A percentile compares a stretch with the other conserved stretches of the same genome.
These are phyloP conservation scores for Mallotus villosus DNA, from an alignment of 2,797 vertebrate genomes.

Conservation along the genomic window DNA sequence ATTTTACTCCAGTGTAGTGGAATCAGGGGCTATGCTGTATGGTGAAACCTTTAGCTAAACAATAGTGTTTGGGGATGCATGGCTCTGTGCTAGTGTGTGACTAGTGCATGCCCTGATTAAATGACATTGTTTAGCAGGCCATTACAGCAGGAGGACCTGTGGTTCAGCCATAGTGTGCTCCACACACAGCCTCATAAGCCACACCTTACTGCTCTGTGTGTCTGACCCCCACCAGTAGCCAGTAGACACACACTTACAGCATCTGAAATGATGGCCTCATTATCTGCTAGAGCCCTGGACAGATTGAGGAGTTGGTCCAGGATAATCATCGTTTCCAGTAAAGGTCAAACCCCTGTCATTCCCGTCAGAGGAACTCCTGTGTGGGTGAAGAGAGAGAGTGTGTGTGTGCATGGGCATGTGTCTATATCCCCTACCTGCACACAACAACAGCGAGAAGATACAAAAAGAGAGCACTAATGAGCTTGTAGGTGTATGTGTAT, in stretches of 20 bases:
- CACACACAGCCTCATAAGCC: constrained; percentile 11
- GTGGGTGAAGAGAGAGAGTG: background rate
- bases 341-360: constrained; percentile 25
- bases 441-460: background rate
- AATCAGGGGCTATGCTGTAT: no score
- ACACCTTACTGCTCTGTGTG: constrained; percentile 10
- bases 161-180: background rate
- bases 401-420: background rate
- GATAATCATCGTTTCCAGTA: constrained; percentile 15
- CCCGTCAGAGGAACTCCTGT: background rate
- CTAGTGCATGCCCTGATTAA: background rate
- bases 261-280: constrained; percentile 27
- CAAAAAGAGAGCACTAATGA: background rate
- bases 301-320: constrained; percentile 10
- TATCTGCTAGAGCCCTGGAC: constrained; percentile 12
- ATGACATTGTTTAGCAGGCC: no score
- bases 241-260: constrained; percentile 13
- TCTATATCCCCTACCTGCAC: background rate
- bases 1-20: no score
- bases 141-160: background rate
- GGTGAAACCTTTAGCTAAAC: background rate
- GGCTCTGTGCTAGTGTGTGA: constrained; percentile 14
- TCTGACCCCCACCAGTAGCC: constrained; percentile 14
- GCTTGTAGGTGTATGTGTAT: background rate
- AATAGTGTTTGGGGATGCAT: constrained; percentile 2